These are phyloP conservation scores for Acipenser transmontanus DNA, from an alignment of 2,797 vertebrate genomes.

Conservation along the genomic window DNA sequence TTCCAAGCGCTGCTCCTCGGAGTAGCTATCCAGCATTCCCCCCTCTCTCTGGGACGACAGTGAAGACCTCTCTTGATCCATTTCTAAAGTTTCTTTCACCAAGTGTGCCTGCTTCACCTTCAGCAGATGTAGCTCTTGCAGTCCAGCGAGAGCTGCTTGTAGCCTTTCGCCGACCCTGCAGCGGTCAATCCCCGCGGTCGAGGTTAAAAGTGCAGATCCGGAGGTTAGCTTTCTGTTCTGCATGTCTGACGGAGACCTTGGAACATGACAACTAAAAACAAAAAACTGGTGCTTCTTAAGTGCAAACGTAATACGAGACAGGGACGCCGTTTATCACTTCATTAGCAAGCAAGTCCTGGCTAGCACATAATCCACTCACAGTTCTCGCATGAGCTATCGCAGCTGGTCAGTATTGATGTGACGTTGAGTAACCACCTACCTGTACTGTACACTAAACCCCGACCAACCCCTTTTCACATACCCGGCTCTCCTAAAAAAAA, in stretches of 20 bases:
- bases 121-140: constrained; percentile 81
- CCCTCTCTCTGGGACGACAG: constrained; percentile 8
- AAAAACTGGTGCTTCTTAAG: too few relatives aligned
- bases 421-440: too few relatives aligned
- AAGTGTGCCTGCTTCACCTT: constrained; percentile 70
- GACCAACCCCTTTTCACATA: too few relatives aligned
- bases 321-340: too few relatives aligned
- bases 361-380: too few relatives aligned
- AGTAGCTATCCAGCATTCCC: constrained; percentile 27
- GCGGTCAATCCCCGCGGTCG: constrained; percentile 62
- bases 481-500: too few relatives aligned
- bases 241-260: constrained; percentile 34
- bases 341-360: too few relatives aligned
- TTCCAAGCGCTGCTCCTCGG: constrained; percentile 73
- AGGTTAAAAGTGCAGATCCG: constrained; percentile 34
- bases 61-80: constrained; percentile 47
- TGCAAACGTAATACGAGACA: too few relatives aligned
- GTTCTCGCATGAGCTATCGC: too few relatives aligned
- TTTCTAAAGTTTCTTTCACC: constrained; percentile 73
- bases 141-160: constrained; percentile 78
- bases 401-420: too few relatives aligned
- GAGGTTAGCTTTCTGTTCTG: constrained; percentile 48
- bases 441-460: too few relatives aligned
- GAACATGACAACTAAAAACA: too few relatives aligned
- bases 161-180: constrained; percentile 74